Evolutionary conservation across 2,797 vertebrate species (phyloP).

Genomic region (Syndactyla subalaris): DNA sequence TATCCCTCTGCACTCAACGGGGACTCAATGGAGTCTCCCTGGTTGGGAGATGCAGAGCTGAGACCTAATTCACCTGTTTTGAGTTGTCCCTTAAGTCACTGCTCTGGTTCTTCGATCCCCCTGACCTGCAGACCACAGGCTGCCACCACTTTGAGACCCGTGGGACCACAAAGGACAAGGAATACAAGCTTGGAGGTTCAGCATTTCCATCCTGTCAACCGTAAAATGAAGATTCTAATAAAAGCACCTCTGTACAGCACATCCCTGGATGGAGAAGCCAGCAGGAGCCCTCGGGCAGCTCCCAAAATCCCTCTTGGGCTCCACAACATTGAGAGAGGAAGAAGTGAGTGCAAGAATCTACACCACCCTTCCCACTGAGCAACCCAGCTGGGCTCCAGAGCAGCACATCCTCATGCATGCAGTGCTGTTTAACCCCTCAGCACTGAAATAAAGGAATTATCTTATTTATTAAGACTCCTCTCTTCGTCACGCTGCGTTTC

Average conservation of each 20-base stretch:
- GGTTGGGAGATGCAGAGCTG: not conserved
- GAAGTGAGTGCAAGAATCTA: not conserved
- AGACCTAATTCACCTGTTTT: not conserved
- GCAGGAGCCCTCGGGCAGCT: not conserved
- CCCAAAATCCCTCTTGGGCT: not conserved
- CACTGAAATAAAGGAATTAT: not conserved
- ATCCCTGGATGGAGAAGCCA: not conserved
- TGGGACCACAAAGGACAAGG: not conserved
- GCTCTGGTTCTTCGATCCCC: not conserved
- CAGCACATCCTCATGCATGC: not conserved
- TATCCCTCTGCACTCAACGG: not conserved
- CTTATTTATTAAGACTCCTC: not conserved
- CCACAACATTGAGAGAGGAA: not conserved
- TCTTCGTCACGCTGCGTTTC: rapidly evolving
- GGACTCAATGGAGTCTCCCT: not conserved
- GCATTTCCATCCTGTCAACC: not conserved
- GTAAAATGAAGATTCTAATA: not conserved
- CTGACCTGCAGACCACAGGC: not conserved
- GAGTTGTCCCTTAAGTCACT: not conserved
- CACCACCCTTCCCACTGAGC: not conserved
- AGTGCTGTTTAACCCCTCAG: not conserved
- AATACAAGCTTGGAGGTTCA: not conserved
- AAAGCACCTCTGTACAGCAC: not conserved
- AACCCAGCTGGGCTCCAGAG: not conserved
- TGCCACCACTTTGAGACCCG: not conserved